Conservation (phyloP, 2,888 invertebrate genomes). For the Chrysina gloriosa region DNA sequence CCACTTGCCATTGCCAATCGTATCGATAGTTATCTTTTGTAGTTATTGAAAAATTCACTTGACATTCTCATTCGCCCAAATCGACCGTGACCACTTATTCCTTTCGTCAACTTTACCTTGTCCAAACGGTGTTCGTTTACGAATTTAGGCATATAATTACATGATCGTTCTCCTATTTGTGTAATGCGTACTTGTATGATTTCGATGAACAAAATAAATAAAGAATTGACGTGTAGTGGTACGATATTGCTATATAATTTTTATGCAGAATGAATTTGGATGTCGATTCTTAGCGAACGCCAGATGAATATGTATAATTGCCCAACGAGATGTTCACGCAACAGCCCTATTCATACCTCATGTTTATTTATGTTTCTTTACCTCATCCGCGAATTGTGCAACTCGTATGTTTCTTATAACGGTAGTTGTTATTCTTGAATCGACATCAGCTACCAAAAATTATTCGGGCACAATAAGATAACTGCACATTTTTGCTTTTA, state of each 20-base stretch:
- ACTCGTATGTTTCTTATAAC: conserved; percentile 3
- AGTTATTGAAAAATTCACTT: not conserved
- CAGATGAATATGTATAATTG: not conserved
- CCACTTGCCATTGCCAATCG: conserved; percentile 6
- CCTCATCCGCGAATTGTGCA: not conserved
- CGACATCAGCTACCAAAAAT: not conserved
- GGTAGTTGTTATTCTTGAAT: not conserved
- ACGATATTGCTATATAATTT: not conserved
- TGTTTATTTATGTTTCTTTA: conserved; percentile 7
- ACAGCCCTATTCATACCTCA: not conserved
- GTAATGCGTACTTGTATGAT: not conserved
- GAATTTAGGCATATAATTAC: conserved; percentile 18
- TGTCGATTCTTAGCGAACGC: not conserved
- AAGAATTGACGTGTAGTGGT: not conserved
- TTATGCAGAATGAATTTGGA: not conserved
- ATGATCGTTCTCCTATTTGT: not conserved
- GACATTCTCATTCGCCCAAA: not conserved
- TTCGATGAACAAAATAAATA: conserved; percentile 2
- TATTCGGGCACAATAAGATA: not conserved
- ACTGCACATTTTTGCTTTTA: no score
- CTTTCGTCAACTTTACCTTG: conserved; percentile 3
- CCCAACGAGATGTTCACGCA: conserved; percentile 12
- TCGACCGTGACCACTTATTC: not conserved
- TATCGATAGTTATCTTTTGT: conserved; percentile 1
- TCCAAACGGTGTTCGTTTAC: conserved; percentile 1